Percentiles rank a stretch among this genome's conserved stretches.
Conservation (phyloP, 2,113 vertebrate genomes). For the Balaenoptera acutorostrata region DNA sequence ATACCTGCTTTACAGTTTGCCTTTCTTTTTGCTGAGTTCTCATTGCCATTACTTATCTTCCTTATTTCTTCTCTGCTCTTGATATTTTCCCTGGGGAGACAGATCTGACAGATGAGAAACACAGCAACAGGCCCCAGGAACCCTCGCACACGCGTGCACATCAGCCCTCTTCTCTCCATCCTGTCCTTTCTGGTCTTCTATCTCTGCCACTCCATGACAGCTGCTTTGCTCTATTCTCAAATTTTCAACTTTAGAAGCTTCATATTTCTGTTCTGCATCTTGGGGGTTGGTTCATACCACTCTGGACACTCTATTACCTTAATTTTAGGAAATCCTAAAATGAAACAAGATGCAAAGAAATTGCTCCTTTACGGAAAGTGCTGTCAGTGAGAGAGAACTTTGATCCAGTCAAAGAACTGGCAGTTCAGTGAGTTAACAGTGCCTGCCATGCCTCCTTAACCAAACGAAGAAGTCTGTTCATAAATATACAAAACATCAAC, state of each 20-base stretch:
- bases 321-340: constrained; percentile 50
- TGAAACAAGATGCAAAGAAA: background rate
- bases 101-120: background rate
- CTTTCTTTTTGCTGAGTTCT: accelerated
- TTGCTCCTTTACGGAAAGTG: background rate
- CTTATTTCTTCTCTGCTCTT: background rate
- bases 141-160: accelerated
- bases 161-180: background rate
- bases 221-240: accelerated
- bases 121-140: accelerated
- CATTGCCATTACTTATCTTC: background rate
- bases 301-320: constrained; percentile 38
- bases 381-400: background rate
- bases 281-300: background rate
- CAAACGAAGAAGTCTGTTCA: too few species aligned
- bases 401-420: accelerated
- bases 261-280: accelerated
- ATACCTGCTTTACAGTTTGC: accelerated
- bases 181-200: constrained; percentile 54
- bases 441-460: accelerated
- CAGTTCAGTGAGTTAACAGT: accelerated
- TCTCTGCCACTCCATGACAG: background rate
- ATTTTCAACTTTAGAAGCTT: accelerated
- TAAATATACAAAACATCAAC: background rate
- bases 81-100: constrained; percentile 43